Base-by-base conservation (phyloP, 2,888 invertebrate species). In the Griposia aprilina region DNA sequence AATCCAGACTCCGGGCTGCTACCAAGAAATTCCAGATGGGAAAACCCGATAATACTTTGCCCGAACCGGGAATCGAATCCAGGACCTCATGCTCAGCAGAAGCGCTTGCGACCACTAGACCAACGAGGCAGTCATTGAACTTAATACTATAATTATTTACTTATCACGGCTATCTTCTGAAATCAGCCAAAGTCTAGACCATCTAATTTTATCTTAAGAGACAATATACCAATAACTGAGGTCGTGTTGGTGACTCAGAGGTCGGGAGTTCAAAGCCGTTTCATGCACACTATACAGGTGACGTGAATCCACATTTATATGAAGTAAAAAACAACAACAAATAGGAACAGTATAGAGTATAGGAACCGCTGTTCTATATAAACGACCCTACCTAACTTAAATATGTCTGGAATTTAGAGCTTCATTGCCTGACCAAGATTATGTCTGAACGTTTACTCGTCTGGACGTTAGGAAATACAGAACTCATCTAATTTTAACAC, bases 161-260 rank as follows among this genome's bases (percentile, higher is more conserved):
- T 17, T 41, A 55, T 20, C 52, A 3, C 4, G 30, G 8, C 23
- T 17, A 17, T 2, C 45, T 55, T 26, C 7, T 74, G 23, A 45
- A 45, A 72, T 74, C 5, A 17, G 8, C n/a, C 20, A 67, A 66
- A 17, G 13, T 77, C 62, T 30, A 62, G 41, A 30, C 36, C 15
- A 41, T 4, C 60, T 66, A 57, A 69, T 69, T 13, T 48, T 75
- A 74, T 74, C 36, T 73, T 41, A 30, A 52, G 5, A 80, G 4
- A 69, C 3, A 48, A 15, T 13, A 63, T 30, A 48, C 13, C n/a
- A 23, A 77, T 13, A 30, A 77, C 30, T 36, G 26, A 52, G 48
- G 57, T 70, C 30, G 11, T 6, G 45, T 20, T 30, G 23, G 59
- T 60, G 26, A 80, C 5, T 23, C 48, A 77, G 10, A 30, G 80